Base-by-base conservation (phyloP, 2,113 vertebrate genomes). In the Todiramphus saurophagus region DNA sequence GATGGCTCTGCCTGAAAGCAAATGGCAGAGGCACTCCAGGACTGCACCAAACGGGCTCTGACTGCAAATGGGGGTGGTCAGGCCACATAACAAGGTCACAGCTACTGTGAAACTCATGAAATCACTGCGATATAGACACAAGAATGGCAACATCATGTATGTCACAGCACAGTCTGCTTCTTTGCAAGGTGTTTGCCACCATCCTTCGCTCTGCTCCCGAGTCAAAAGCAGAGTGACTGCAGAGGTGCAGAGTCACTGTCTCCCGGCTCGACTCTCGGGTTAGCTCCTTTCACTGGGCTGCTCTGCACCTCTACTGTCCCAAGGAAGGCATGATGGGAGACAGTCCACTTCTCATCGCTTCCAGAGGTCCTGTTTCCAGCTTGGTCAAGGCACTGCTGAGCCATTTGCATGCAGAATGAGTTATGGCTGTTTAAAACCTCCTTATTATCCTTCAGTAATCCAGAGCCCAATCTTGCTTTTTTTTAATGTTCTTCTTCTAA, bases 391-490 rank as follows among this genome's bases (percentile, higher is more conserved):
- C 88, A 72, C 80, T 94, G 92, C 94, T 91, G 92, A 96, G 88
- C 94, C 88, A 95, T 92, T 94, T 96, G 93, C 86, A 93, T 91
- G 89, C 83, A 58, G 89, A 58, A 76, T 94, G 92, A 96, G 41
- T 96, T 96, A 94, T 73, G 70, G 53, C 59, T 94, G 67, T 94
- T 97, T 94, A 94, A 96, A 97, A 79, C 31, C 77, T 93, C 77
- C 87, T 89, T 79, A 94, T 94, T 95, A 62, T 74, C 63, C 84
- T 43, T 92, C 89, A 80, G 50, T 96, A 96, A 92, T 91, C 87
- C 87, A 77, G 91, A 87, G 67, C 91, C 89, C 89, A 87, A 19
- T 89, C 70, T 79, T 87, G 81, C 0, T 0, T 82, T 96, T 96
- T 92, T 92, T 92, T 84, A 94, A 91, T 94, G 87, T 46, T 93